Percentiles rank a stretch among this genome's conserved stretches.
Conservation (phyloP, 30 jellyfish, hydroid and myxozoan genomes). For the Aurelia aurita complex sp. Pacific region DNA sequence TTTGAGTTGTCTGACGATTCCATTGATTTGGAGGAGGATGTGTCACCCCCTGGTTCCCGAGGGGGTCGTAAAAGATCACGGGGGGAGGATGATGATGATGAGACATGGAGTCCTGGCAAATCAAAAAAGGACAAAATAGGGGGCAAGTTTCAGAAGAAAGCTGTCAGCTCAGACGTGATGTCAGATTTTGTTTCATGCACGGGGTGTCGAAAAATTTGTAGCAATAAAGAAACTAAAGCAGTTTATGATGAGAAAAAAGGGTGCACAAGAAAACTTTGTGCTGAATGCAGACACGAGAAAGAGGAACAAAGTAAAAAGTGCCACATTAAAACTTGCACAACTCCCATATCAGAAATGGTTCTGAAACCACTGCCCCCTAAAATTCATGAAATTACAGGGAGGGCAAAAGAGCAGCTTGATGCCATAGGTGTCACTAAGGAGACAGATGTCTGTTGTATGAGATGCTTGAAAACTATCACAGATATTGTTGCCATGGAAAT, state of each 20-base stretch:
- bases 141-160: not conserved
- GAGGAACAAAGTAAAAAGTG: constrained; percentile 29
- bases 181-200: constrained; percentile 77
- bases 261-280: constrained; percentile 30
- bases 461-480: constrained; percentile 11
- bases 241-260: constrained; percentile 55
- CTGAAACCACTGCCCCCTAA: constrained; percentile 21
- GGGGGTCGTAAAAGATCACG: constrained; percentile 33
- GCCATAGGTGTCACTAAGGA: constrained; percentile 26
- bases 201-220: constrained; percentile 72
- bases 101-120: constrained; percentile 58
- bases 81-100: constrained; percentile 43
- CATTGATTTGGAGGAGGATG: not conserved
- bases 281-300: constrained; percentile 26
- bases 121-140: constrained; percentile 29
- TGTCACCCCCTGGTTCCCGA: constrained; percentile 21
- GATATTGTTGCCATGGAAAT: not conserved
- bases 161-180: constrained; percentile 25
- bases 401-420: not conserved
- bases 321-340: constrained; percentile 46
- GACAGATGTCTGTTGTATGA: constrained; percentile 32
- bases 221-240: constrained; percentile 61
- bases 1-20: constrained; percentile 36
- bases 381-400: constrained; percentile 11
- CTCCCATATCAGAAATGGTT: constrained; percentile 13